phyloP scores from a whole-genome alignment of 2,113 vertebrate species.

The Microcebus tavaratra region DNA sequence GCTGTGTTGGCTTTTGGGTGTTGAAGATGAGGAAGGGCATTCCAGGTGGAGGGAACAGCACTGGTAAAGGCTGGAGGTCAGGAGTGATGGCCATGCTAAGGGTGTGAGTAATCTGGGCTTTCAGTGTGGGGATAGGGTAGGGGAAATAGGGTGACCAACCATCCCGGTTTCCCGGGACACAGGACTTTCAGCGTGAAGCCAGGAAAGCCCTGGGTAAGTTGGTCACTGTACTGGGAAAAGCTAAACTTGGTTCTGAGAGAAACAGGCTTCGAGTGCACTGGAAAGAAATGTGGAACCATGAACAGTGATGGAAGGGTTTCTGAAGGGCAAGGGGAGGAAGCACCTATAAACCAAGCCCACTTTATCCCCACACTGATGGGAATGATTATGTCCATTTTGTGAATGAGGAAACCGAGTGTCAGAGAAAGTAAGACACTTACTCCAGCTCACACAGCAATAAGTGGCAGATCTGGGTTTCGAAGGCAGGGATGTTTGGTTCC shows the following conservation, averaged over 20 bases:
- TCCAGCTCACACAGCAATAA: not conserved
- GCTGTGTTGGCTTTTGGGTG: accelerated
- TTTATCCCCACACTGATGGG: not conserved
- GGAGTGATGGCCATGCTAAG: not conserved
- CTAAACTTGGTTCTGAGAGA: not conserved
- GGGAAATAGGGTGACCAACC: not conserved
- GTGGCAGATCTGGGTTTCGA: not conserved
- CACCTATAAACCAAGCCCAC: not conserved
- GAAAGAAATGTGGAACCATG: not conserved
- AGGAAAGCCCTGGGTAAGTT: too few relatives aligned
- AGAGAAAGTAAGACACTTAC: not conserved
- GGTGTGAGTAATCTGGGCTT: not conserved
- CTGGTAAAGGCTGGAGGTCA: not conserved
- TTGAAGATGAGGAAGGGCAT: not conserved
- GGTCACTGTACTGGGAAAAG: not conserved
- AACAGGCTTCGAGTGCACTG: not conserved
- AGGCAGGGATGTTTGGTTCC: not conserved
- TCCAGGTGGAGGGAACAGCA: not conserved
- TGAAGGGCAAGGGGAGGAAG: not conserved
- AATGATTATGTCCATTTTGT: not conserved
- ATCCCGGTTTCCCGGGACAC: not conserved
- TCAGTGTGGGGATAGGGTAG: accelerated
- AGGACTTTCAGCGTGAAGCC: not conserved
- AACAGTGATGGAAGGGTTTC: not conserved
- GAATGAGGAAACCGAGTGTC: not conserved